Evolutionary conservation across 2,113 vertebrate genomes (phyloP).

Genomic region (Chloropsis hardwickii): DNA sequence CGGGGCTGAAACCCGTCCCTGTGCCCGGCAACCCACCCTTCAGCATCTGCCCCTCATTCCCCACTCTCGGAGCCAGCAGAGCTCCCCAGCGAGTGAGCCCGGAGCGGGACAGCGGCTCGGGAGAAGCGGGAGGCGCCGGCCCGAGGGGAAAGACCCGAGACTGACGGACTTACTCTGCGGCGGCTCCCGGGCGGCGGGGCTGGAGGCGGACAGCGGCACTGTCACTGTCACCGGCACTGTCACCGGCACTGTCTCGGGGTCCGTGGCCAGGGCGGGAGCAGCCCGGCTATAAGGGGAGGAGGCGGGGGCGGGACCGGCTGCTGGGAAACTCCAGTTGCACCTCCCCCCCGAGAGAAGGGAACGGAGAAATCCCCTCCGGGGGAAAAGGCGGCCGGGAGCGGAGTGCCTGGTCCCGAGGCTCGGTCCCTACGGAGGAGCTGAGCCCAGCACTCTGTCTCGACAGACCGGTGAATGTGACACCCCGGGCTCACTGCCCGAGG

Average conservation of each 20-base stretch:
- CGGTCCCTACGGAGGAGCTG: not conserved
- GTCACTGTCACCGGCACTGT: not conserved
- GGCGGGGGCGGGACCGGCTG: not conserved
- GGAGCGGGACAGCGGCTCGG: not conserved
- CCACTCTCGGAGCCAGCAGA: too few species aligned
- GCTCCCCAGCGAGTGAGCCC: not conserved
- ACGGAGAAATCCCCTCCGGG: not conserved
- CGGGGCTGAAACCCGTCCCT: not conserved
- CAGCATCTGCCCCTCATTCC: not conserved
- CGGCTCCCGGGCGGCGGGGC: not conserved
- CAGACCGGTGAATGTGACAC: accelerated
- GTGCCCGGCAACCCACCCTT: not conserved
- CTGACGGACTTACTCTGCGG: not conserved
- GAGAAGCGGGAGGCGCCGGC: not conserved
- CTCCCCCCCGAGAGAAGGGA: not conserved
- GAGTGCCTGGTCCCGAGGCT: accelerated
- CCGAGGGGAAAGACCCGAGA: not conserved
- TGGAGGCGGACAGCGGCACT: not conserved
- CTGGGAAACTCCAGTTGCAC: not conserved
- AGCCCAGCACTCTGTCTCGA: not conserved
- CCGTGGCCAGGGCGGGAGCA: not conserved
- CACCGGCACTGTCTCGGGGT: not conserved
- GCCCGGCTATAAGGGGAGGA: not conserved
- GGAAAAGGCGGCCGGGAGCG: accelerated
- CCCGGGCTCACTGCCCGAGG: not conserved